These are phyloP conservation scores for Acanthiza pusilla DNA, from an alignment of 2,797 vertebrate species.

Conservation along the genomic window DNA sequence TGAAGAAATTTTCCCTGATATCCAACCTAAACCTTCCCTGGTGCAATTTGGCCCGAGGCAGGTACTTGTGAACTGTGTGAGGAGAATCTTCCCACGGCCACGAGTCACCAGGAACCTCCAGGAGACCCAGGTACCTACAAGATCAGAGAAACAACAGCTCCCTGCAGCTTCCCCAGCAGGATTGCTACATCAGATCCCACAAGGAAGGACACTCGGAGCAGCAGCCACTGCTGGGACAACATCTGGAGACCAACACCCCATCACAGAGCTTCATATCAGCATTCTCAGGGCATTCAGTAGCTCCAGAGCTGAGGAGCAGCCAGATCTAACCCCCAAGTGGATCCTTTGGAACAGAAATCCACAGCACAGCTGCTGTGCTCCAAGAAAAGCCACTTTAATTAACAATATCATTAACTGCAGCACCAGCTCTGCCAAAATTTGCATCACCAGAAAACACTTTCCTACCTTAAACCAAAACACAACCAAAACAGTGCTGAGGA, in stretches of 20 bases:
- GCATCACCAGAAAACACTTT: not conserved
- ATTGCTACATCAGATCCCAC: not conserved
- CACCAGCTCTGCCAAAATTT: not conserved
- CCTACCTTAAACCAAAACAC: not conserved
- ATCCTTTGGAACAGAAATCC: not conserved
- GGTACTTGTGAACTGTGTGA: not conserved
- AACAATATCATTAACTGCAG: not conserved
- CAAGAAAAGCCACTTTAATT: not conserved
- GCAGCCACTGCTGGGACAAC: not conserved
- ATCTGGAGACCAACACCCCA: not conserved
- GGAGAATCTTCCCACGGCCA: not conserved
- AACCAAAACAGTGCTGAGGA: not conserved
- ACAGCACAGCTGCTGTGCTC: not conserved
- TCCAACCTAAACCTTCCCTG: not conserved
- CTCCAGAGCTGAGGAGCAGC: not conserved
- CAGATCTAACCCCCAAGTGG: not conserved
- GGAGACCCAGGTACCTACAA: not conserved
- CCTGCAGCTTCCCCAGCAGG: not conserved
- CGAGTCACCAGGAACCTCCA: not conserved
- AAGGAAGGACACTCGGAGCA: not conserved
- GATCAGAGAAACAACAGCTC: not conserved
- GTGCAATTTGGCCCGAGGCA: not conserved
- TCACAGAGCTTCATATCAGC: fast-evolving
- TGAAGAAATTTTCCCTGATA: not conserved
- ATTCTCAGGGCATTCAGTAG: no score